Evolutionary conservation across 1,140 invertebrate species (phyloP), one percentile per base, ranked within the genome.

Genomic region (Dryas iulia): DNA sequence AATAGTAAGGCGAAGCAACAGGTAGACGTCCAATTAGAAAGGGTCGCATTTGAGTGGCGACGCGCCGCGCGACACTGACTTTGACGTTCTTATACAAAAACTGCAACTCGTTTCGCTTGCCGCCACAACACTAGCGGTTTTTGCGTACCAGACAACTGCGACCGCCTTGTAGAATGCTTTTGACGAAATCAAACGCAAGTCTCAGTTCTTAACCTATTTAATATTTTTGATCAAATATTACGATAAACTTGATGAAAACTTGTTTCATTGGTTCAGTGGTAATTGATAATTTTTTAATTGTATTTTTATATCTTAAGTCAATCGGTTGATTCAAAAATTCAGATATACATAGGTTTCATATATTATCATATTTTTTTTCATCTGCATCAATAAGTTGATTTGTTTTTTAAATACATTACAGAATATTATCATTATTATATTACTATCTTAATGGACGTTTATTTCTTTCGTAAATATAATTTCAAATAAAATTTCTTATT

Each of bases 21-120:
- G 89, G 87, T 91, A 87, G 83, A 82, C 81, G 80, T 86, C 87
- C 89, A 89, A 89, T 91, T 91, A 91, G 87, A 81, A 83, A 72
- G 76, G 76, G 80, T 74, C 80, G 80, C 74, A 80, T 76, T 87
- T 79, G 80, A 87, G 79, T 75, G 82, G 73, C 71, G 83, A 80
- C 80, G 82, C 78, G 82, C 71, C 78, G 77, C 78, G 79, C 83
- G 82, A 84, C 87, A 83, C 76, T 76, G 79, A 73, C 81, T 83
- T 86, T 88, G 87, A 85, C 78, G 82, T 57, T 82, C 71, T 66
- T 59, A 65, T 35, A 83, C 83, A 89, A 90, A 90, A 89, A 87
- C 82, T 76, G 72, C 71, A 77, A 73, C 77, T 79, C 77, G 83
- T 86, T 82, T 86, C 81, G 80, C 81, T 75, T 69, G 81, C 82